Evolutionary conservation across 2,888 invertebrate genomes (phyloP).

Genomic region (Agrotis ipsilon): DNA sequence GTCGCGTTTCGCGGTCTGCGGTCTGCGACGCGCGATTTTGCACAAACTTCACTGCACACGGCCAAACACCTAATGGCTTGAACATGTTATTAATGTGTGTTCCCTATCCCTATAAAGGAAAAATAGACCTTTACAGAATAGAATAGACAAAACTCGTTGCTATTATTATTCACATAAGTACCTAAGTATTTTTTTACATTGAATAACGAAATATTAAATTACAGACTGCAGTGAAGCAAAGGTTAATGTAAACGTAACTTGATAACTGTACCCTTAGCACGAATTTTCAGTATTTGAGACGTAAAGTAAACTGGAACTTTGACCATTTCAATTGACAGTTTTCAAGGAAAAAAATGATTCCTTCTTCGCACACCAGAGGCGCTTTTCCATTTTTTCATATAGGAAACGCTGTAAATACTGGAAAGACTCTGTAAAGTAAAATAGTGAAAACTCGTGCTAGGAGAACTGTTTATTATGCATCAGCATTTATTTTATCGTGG

Average conservation of each 20-base stretch:
- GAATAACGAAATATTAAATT: neutral
- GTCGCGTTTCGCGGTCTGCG: conserved; percentile 59
- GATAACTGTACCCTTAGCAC: no score
- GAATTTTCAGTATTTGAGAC: no score
- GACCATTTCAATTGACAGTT: no score
- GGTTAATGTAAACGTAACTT: conserved; percentile 2
- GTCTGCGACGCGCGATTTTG: conserved; percentile 42
- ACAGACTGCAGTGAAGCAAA: conserved; percentile 1
- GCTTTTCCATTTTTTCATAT: no score
- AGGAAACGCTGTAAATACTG: no score
- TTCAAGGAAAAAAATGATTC: no score
- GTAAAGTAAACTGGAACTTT: no score
- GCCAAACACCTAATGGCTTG: conserved; percentile 35
- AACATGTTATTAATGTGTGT: neutral
- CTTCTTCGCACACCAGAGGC: no score
- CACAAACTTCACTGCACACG: conserved; percentile 42
- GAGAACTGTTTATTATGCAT: no score
- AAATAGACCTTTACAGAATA: neutral
- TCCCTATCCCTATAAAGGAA: neutral
- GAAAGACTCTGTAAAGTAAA: no score
- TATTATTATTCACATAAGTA: conserved; percentile 3
- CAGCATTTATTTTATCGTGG: no score
- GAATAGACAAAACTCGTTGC: neutral
- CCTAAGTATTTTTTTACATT: conserved; percentile 8
- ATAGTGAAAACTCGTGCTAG: no score